These are phyloP conservation scores for Boulengeromyrus knoepffleri DNA, from an alignment of 2,113 vertebrate genomes.

Conservation along the genomic window DNA sequence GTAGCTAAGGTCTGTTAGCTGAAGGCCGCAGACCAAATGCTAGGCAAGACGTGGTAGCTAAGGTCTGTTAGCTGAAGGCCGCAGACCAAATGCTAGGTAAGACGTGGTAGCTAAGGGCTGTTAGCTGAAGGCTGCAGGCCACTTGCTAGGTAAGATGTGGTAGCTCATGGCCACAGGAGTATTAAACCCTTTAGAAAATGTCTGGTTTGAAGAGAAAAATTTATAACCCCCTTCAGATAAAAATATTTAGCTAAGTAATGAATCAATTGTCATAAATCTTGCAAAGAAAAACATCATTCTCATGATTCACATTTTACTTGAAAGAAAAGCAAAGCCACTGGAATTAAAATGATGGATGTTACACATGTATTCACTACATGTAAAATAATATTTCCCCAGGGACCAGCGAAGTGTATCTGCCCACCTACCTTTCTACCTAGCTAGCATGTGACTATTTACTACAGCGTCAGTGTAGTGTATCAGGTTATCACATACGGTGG, in stretches of 20 bases:
- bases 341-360: background rate
- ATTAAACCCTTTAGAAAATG: background rate
- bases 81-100: background rate
- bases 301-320: background rate
- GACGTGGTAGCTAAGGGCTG: background rate
- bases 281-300: background rate
- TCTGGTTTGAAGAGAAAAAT: background rate
- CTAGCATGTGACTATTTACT: background rate
- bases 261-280: background rate
- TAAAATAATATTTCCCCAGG: background rate
- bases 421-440: background rate
- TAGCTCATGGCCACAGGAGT: background rate
- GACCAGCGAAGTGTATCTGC: background rate
- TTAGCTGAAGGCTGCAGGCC: background rate
- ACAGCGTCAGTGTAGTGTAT: background rate
- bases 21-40: background rate
- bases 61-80: no score
- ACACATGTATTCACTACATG: background rate
- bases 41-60: no score
- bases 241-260: background rate
- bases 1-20: background rate
- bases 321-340: background rate
- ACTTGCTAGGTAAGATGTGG: background rate
- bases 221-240: background rate
- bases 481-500: background rate